phyloP scores from a whole-genome alignment of 2,797 vertebrate genomes.

The Poeciliopsis paucimaculata region DNA sequence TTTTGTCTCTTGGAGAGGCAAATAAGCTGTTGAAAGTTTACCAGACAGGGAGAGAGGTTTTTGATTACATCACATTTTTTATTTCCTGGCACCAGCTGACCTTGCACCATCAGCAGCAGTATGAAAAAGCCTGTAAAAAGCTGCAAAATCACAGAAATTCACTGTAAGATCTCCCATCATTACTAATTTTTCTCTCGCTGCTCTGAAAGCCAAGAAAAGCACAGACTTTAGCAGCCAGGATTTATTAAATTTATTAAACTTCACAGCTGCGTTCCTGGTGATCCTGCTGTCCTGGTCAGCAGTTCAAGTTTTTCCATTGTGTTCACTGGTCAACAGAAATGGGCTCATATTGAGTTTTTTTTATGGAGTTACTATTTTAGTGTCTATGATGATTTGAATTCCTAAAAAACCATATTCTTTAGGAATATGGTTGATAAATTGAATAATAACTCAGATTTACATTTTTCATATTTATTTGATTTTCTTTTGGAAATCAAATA shows the following conservation, averaged over 20 bases:
- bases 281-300: constrained; percentile 4
- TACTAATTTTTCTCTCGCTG: background rate
- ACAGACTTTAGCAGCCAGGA: background rate
- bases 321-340: background rate
- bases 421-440: background rate
- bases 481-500: background rate
- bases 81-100: background rate
- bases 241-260: background rate
- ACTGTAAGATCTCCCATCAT: background rate
- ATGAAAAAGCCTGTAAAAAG: background rate
- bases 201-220: background rate
- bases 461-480: background rate
- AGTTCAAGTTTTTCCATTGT: background rate
- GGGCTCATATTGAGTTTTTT: background rate
- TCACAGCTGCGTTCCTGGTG: background rate
- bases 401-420: background rate
- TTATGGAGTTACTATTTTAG: background rate
- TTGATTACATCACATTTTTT: background rate
- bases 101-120: background rate
- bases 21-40: background rate
- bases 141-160: background rate
- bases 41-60: background rate
- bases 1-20: background rate
- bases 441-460: background rate
- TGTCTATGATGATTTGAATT: background rate